Evolutionary conservation across 2,797 vertebrate species (phyloP), one percentile per base, ranked within the genome.

Genomic region (Acanthornis magna): DNA sequence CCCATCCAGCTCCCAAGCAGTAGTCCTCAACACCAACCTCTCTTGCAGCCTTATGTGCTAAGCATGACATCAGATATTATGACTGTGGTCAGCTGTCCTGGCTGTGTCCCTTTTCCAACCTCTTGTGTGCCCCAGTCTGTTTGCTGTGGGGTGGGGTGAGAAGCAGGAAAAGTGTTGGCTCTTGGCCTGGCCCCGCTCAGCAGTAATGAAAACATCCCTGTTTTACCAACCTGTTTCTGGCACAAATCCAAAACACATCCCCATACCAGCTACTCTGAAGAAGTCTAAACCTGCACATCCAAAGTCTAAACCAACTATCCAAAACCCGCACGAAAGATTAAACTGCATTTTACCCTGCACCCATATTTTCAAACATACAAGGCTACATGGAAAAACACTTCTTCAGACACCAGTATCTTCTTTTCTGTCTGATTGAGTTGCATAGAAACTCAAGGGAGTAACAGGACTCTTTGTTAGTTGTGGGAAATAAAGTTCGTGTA

Each of bases 81-180:
- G 7, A 18, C 0, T 17, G 34, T 34, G 16, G 11, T 19, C 71
- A 58, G 8, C 4, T 55, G 19, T 32, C 26, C 47, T 6, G 1
- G 2, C 8, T 50, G 16, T 55, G 43, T 18, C 19, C 17, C 16
- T 20, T 78, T 78, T 22, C 10, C 22, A 26, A 1, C 10, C 51
- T 14, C 19, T 45, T 73, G 54, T 50, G 30, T 32, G 7, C 9
- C 20, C 3, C 43, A 47, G 7, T 13, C 17, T 36, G 1, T 67
- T 65, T 6, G 0, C 13, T 61, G 27, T 23, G 7, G 7, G 2
- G 4, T 8, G 17, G 6, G 5, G 5, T 0, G 0, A 26, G 30
- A 36, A 68, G 15, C 20, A 36, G 29, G 45, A 77, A 30, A 40
- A 5, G 0, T 19, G 10, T 30, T 70, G 22, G 13, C 16, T 10